Evolutionary conservation across 2,888 invertebrate species (phyloP), one percentile per base, ranked within the genome.

Genomic region (Chloroclystis v-ata): DNA sequence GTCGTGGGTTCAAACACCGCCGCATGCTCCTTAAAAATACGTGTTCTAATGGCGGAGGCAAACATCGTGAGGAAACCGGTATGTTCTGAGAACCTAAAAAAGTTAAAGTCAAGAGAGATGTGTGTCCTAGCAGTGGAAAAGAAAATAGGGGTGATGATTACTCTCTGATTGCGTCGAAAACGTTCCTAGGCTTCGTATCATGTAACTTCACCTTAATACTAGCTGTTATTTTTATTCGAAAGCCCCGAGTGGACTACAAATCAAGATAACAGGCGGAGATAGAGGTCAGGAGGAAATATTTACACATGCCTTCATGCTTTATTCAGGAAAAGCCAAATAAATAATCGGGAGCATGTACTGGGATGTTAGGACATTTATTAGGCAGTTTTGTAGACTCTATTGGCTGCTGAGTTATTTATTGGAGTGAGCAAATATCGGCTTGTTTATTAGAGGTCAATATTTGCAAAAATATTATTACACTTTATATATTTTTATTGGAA

Each of bases 191-290:
- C 4, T n/a, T n/a, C n/a, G 1, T 5, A 16, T 45, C 29, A 43
- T 52, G 52, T 57, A 47, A 32, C 33, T 37, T 4, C 50, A 41
- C 37, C 58, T 49, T 58, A 40, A 37, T 44, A 47, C 45, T 33
- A 61, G 63, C 69, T 73, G 70, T 80, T 80, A 80, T 80, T 81
- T 80, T 80, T 81, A 78, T 76, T 72, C 61, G 63, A 67, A 67
- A 62, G 64, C 67, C 75, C 72, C 74, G 69, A 73, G 77, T 75
- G 72, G 72, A 73, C 79, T 71, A 81, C 81, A 82, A 81, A 81
- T 82, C 81, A 82, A 78, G 80, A 80, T 81, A 81, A 81, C 78
- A 79, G 79, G 80, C 77, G 55, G 53, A 73, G 76, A 78, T 79
- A 75, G 67, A 67, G 67, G 61, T 61, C 59, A 68, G 65, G 60